These are phyloP conservation scores for Melieria picta DNA, from an alignment of 2,888 invertebrate species.

Conservation along the genomic window DNA sequence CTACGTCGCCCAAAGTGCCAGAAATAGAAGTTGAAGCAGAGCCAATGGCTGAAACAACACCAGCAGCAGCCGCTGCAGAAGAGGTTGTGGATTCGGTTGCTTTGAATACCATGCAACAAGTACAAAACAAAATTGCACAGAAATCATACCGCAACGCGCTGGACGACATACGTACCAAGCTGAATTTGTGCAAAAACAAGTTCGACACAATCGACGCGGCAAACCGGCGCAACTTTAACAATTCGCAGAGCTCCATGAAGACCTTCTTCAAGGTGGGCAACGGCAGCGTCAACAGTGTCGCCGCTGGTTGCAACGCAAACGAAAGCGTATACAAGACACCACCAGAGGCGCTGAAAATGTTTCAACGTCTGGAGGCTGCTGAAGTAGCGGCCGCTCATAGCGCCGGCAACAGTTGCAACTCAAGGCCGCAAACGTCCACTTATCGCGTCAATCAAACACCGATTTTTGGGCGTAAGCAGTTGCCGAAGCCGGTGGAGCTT, in stretches of 20 bases:
- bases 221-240: constrained; percentile 58
- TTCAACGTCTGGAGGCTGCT: constrained; percentile 53
- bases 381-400: constrained; percentile 39
- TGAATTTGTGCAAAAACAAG: constrained; percentile 63
- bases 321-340: constrained; percentile 49
- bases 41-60: background rate
- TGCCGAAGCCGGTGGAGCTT: constrained; percentile 43
- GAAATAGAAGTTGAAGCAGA: constrained; percentile 22
- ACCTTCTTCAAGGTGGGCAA: constrained; percentile 57
- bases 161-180: constrained; percentile 62
- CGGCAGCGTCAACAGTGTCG: constrained; percentile 35
- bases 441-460: constrained; percentile 66
- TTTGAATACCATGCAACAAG: constrained; percentile 41
- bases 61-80: background rate
- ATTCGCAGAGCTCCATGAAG: constrained; percentile 61
- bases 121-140: constrained; percentile 50
- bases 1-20: background rate
- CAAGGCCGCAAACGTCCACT: constrained; percentile 41
- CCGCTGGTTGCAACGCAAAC: constrained; percentile 29
- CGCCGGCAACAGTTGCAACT: constrained; percentile 28
- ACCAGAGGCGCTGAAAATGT: constrained; percentile 58
- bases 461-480: constrained; percentile 60
- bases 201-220: constrained; percentile 63
- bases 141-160: constrained; percentile 60
- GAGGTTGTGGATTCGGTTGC: constrained; percentile 34